Evolutionary conservation across 2,113 vertebrate genomes (phyloP).

Genomic region (Scopus umbretta): DNA sequence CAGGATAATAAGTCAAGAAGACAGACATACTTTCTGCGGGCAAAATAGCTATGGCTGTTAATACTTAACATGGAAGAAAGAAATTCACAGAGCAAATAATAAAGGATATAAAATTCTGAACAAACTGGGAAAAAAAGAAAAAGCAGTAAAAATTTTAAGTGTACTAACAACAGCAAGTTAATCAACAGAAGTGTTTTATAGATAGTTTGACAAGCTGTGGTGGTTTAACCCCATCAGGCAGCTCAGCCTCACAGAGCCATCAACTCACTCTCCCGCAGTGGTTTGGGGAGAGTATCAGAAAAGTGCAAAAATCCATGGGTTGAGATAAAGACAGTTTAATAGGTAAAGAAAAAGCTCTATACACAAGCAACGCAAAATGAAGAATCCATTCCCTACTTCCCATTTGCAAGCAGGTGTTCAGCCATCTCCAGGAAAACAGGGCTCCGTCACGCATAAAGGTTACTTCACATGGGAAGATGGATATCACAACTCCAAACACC

Average conservation of each 20-base stretch:
- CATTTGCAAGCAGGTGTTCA: background rate
- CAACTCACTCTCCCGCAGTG: background rate
- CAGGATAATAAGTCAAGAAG: background rate
- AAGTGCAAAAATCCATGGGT: background rate
- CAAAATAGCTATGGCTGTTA: background rate
- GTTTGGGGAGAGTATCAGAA: background rate
- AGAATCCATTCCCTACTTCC: background rate
- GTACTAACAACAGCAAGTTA: background rate
- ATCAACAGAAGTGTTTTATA: background rate
- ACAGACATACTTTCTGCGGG: background rate
- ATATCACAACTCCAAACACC: background rate
- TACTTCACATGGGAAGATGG: background rate
- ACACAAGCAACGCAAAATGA: background rate
- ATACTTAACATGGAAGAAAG: background rate
- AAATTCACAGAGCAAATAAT: background rate
- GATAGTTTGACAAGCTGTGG: background rate
- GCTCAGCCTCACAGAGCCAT: background rate
- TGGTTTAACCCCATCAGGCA: background rate
- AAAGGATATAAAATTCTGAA: background rate
- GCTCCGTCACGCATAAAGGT: accelerated
- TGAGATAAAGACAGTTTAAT: background rate
- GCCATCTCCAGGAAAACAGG: background rate
- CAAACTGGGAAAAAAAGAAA: background rate
- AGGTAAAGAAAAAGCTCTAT: background rate
- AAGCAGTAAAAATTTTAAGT: background rate